Percentiles rank a stretch among this genome's conserved stretches.
Evolutionary conservation across 1,140 invertebrate genomes (phyloP).

Genomic region (Campoletis sonorensis): DNA sequence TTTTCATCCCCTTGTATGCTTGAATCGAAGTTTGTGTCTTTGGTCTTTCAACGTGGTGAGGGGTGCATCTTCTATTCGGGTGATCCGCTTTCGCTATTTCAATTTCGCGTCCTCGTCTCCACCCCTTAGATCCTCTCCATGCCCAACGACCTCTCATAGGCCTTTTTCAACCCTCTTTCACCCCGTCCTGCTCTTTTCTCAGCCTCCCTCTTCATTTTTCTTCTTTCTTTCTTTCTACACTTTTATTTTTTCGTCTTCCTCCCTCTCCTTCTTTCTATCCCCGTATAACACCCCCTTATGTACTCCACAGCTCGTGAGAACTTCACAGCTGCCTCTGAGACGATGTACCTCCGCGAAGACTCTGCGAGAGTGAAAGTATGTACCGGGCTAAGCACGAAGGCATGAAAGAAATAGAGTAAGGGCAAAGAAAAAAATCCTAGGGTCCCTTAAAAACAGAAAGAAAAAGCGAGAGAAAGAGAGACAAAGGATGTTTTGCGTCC

Average conservation of each 20-base stretch:
- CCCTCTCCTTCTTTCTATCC: constrained; percentile 49
- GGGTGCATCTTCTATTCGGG: constrained; percentile 60
- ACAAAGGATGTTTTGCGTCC: no score
- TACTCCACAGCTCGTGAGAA: constrained; percentile 46
- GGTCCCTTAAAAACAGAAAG: neutral
- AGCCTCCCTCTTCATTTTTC: constrained; percentile 24
- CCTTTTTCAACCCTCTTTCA: constrained; percentile 27
- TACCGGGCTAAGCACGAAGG: constrained; percentile 2
- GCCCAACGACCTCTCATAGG: constrained; percentile 30
- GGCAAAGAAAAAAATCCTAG: neutral
- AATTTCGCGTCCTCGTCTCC: constrained; percentile 61
- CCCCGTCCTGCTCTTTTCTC: constrained; percentile 63
- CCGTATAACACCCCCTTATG: constrained; percentile 18
- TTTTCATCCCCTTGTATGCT: constrained; percentile 25
- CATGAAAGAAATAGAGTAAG: constrained; percentile 14
- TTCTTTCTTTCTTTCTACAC: constrained; percentile 4
- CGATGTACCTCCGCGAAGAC: constrained; percentile 19
- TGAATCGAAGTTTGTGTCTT: neutral
- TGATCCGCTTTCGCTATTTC: constrained; percentile 74
- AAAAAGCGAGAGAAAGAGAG: neutral
- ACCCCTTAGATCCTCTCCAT: constrained; percentile 7
- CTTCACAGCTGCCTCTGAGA: constrained; percentile 46
- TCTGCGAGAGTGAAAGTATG: constrained; percentile 12
- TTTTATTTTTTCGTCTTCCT: constrained; percentile 33
- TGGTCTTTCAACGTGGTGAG: neutral